Conservation (phyloP, 2,113 vertebrate species). For the Brevimyrus niger region DNA sequence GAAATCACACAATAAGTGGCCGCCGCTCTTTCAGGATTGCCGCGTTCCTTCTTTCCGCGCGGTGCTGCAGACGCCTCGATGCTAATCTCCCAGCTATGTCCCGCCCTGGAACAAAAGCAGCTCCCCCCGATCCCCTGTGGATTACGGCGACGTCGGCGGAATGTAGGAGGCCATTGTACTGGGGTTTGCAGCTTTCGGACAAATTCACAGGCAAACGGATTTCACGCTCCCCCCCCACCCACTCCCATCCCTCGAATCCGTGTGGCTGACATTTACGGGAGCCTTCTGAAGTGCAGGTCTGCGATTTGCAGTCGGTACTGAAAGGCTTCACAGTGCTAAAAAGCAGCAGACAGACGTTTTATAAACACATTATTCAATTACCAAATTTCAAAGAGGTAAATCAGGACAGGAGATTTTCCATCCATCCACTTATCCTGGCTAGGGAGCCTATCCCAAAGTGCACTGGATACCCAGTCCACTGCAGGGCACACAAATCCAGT, state of each 20-base stretch:
- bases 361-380: neutral
- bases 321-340: neutral
- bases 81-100: neutral
- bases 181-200: neutral
- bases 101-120: neutral
- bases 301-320: neutral
- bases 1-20: neutral
- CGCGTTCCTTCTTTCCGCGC: neutral
- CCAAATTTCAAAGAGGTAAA: neutral
- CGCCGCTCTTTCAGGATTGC: neutral
- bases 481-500: neutral
- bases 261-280: neutral
- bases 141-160: neutral
- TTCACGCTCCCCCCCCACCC: neutral
- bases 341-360: neutral
- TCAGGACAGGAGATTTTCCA: neutral
- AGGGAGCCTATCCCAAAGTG: neutral
- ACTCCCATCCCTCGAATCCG: neutral
- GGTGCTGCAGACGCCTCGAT: neutral
- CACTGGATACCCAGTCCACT: neutral
- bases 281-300: neutral
- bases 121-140: neutral
- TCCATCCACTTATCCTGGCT: neutral
- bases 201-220: neutral
- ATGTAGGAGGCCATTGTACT: neutral